Evolutionary conservation across 2,113 vertebrate genomes (phyloP), one percentile per base, ranked within the genome.

Genomic region (Trichomycterus rosablanca): DNA sequence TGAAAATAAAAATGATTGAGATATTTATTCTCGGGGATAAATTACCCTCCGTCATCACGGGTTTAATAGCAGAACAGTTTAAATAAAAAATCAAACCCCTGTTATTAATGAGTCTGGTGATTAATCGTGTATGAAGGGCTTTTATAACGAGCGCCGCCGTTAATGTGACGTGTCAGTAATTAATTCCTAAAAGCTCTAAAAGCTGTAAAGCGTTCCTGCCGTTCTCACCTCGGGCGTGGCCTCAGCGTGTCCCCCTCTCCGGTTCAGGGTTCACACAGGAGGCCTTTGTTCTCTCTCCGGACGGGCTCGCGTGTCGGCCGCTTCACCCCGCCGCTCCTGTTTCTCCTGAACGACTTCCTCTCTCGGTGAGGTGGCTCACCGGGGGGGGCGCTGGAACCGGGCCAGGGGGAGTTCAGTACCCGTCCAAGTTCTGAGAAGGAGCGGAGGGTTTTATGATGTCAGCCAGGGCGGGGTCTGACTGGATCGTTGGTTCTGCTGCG

Each of bases 231-330:
- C 54, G 20, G 28, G 37, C 24, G 20, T 49, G 56, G 45, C 66
- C 78, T 88, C 88, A 84, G 83, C 84, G 70, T 61, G 58, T 66
- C 39, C 74, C 83, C 86, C 88, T 78, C 81, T 24, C 70, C 69
- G 66, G 72, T 79, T 73, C 26, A 30, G 26, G 28, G 72, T 74
- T 82, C 81, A 63, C 70, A 76, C 67, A 88, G 85, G 82, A 81
- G 34, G 78, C 82, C 80, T 82, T 88, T 87, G 82, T 89, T 52
- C 63, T 80, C 75, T 75, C 71, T 74, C 75, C 44, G 77, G 81
- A 81, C 79, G 75, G 80, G 74, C 78, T 87, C 82, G 82, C 72
- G 77, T 79, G 59, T 74, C 78, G 73, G 74, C 68, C 80, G 66
- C 48, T 66, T 65, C 40, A 65, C 64, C 49, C 45, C 39, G 14